Percentiles rank a stretch among this genome's conserved stretches.
Evolutionary conservation across 2,113 vertebrate genomes (phyloP).

Genomic region (Corvus moneduloides): DNA sequence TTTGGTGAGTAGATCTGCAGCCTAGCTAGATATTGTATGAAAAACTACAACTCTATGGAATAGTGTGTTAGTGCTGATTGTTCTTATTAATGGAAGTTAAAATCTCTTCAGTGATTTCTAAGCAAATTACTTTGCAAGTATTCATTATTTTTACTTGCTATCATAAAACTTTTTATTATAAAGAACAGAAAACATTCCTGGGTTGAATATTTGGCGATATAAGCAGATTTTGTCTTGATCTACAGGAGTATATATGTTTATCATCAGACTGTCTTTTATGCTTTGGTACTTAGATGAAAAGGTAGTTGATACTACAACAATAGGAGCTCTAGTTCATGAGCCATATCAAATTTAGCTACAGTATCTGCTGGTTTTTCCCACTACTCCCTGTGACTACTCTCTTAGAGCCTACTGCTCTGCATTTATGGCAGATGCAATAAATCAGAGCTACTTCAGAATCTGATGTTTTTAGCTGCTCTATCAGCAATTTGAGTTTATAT

Average conservation of each 20-base stretch:
- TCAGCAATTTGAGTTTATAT: neutral
- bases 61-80: neutral
- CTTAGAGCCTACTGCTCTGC: neutral
- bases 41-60: neutral
- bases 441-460: neutral
- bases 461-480: neutral
- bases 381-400: neutral
- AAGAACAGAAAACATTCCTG: neutral
- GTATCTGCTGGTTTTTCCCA: neutral
- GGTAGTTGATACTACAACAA: neutral
- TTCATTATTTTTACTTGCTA: neutral
- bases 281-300: neutral
- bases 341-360: neutral
- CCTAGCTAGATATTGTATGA: neutral
- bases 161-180: neutral
- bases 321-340: neutral
- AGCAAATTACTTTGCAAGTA: neutral
- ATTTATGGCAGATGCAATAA: neutral
- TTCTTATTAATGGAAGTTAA: neutral
- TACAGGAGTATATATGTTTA: neutral
- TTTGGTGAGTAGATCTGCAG: neutral
- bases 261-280: neutral
- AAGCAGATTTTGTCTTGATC: neutral
- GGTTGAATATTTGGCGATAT: neutral
- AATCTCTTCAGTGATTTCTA: neutral